Percentiles rank a stretch among this genome's conserved stretches.
Evolutionary conservation across 2,888 invertebrate genomes (phyloP).

Genomic region (Gymnosoma rotundatum): DNA sequence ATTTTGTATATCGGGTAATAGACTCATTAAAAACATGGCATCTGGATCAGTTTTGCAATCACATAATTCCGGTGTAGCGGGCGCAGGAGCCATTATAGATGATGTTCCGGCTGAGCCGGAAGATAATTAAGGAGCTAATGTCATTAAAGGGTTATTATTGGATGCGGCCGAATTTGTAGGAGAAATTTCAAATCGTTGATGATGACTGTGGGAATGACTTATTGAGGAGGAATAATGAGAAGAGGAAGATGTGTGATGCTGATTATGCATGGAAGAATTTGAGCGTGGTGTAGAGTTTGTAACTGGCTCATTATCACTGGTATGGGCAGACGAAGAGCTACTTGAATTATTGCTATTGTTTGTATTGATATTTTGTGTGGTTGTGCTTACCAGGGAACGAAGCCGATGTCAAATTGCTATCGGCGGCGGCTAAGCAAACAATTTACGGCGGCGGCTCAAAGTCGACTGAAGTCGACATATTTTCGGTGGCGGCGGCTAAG

Average conservation of each 20-base stretch:
- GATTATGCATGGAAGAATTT: conserved; percentile 60
- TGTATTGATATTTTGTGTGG: conserved; percentile 72
- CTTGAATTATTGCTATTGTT: conserved; percentile 53
- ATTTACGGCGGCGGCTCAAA: too few relatives aligned
- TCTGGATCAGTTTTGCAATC: conserved; percentile 82
- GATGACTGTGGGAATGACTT: conserved; percentile 56
- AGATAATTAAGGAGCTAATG: conserved; percentile 17
- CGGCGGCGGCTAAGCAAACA: too few relatives aligned
- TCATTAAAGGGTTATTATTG: conserved; percentile 17
- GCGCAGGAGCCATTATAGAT: conserved; percentile 6
- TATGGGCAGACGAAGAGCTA: conserved; percentile 26
- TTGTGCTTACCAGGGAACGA: too few relatives aligned
- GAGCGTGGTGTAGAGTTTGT: conserved; percentile 56
- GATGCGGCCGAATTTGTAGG: conserved; percentile 49
- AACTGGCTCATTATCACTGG: conserved; percentile 47
- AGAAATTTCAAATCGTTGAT: conserved; percentile 64
- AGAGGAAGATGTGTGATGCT: conserved; percentile 45
- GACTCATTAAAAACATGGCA: conserved; percentile 81
- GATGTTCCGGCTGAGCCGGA: conserved; percentile 26
- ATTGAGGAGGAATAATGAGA: conserved; percentile 48
- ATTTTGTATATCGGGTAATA: conserved; percentile 81
- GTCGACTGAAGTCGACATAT: too few relatives aligned
- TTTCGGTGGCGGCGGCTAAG: too few relatives aligned
- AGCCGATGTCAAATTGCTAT: too few relatives aligned
- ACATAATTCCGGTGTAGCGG: conserved; percentile 75